Percentiles rank a stretch among this genome's conserved stretches.
phyloP scores from a whole-genome alignment of 2,888 invertebrate species.

The Idaea dimidiata region DNA sequence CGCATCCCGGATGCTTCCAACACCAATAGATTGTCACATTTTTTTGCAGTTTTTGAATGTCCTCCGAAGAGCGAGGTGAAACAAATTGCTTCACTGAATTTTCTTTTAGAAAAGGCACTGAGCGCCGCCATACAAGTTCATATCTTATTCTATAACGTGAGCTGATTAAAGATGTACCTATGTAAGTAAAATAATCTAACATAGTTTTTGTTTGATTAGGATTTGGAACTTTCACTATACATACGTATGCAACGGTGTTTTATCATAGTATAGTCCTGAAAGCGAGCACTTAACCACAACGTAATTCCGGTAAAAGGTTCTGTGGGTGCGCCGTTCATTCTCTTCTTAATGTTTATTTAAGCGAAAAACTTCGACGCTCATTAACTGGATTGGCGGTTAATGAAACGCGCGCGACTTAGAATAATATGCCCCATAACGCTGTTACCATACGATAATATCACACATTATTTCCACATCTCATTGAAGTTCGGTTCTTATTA shows the following conservation, averaged over 20 bases:
- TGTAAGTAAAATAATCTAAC: not conserved
- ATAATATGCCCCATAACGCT: constrained; percentile 44
- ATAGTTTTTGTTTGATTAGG: not conserved
- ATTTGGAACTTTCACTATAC: not conserved
- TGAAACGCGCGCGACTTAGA: constrained; percentile 60
- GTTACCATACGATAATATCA: constrained; percentile 57
- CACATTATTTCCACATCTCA: constrained; percentile 69
- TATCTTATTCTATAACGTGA: no score
- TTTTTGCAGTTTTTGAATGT: no score
- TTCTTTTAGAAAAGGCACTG: no score
- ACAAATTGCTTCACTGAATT: no score
- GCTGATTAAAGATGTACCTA: not conserved
- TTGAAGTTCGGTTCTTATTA: constrained; percentile 56
- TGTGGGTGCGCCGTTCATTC: constrained; percentile 56
- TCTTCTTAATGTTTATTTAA: constrained; percentile 75
- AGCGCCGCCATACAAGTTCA: no score
- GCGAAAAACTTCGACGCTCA: constrained; percentile 72
- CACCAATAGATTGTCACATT: no score
- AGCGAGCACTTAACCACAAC: constrained; percentile 64
- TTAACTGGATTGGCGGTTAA: constrained; percentile 70
- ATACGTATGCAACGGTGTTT: not conserved
- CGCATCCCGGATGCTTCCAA: no score
- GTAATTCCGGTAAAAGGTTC: constrained; percentile 75
- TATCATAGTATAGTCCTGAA: constrained; percentile 41
- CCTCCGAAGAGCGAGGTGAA: no score